A percentile compares a stretch with the other conserved stretches of the same genome.
Conservation (phyloP, 2,888 invertebrate genomes). For the Sminthurides aquaticus region DNA sequence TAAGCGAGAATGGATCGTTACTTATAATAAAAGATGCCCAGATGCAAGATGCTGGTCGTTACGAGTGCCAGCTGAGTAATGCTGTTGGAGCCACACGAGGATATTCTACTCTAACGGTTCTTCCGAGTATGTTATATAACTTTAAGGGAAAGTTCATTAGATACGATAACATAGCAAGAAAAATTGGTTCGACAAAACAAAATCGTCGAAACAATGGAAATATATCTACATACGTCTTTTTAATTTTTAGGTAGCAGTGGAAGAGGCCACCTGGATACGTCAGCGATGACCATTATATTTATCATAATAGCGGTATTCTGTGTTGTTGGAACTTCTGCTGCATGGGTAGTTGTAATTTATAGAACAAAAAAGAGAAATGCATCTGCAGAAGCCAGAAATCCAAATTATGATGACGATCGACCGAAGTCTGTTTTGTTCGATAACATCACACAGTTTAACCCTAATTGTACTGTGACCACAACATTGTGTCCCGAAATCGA, state of each 20-base stretch:
- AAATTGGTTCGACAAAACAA: too few species aligned
- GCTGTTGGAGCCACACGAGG: constrained; percentile 69
- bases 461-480: constrained; percentile 8
- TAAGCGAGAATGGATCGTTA: constrained; percentile 78
- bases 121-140: constrained; percentile 50
- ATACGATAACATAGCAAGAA: too few species aligned
- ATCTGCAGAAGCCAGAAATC: constrained; percentile 3
- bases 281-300: constrained; percentile 74
- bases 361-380: constrained; percentile 54
- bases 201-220: too few species aligned
- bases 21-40: constrained; percentile 77
- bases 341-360: constrained; percentile 87
- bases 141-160: too few species aligned
- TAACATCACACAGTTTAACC: constrained; percentile 1
- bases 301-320: constrained; percentile 84
- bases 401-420: constrained; percentile 14
- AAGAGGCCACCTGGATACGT: constrained; percentile 55
- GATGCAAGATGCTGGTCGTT: constrained; percentile 70
- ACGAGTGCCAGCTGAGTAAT: constrained; percentile 86
- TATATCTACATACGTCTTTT: background rate
- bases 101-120: constrained; percentile 62
- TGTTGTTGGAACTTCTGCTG: constrained; percentile 79
- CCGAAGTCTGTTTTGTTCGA: constrained; percentile 13
- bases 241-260: constrained; percentile 49
- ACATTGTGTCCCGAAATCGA: constrained; percentile 32